Conservation (phyloP, 2,888 invertebrate genomes). For the Philhelius pedissequus region DNA sequence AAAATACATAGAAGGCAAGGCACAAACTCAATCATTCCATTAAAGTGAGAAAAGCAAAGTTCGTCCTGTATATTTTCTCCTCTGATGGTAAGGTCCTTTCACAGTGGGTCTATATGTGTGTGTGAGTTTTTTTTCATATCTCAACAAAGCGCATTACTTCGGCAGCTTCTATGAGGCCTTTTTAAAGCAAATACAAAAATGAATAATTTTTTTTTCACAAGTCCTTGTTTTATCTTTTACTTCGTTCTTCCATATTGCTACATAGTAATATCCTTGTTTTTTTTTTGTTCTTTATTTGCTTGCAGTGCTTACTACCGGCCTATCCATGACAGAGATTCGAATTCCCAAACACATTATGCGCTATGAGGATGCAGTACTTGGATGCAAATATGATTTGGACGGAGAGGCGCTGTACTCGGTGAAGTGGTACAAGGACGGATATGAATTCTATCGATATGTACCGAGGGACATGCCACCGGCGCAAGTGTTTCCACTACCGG, state of each 20-base stretch:
- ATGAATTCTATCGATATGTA: conserved; percentile 92
- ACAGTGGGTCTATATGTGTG: no score
- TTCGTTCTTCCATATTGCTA: conserved; percentile 28
- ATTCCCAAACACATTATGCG: conserved; percentile 91
- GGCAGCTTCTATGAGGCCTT: conserved; percentile 2
- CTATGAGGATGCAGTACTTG: conserved; percentile 87
- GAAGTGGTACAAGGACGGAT: conserved; percentile 95
- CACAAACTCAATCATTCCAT: conserved; percentile 55
- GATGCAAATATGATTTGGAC: conserved; percentile 91
- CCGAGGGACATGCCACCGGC: conserved; percentile 90
- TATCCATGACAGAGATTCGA: conserved; percentile 88
- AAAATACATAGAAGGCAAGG: neutral
- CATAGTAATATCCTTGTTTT: neutral
- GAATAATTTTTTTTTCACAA: neutral
- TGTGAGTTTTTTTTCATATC: no score
- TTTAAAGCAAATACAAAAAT: conserved; percentile 11
- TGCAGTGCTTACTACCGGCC: conserved; percentile 79
- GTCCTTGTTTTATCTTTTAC: conserved; percentile 1
- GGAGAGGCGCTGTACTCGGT: conserved; percentile 91
- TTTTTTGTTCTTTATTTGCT: conserved; percentile 67
- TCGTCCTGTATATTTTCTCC: conserved; percentile 15
- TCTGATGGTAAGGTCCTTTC: neutral
- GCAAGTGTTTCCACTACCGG: conserved; percentile 88
- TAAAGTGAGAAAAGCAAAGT: conserved; percentile 36
- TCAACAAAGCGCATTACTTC: conserved; percentile 24